Evolutionary conservation across 1,140 invertebrate genomes (phyloP).

Genomic region (Dufourea novaeangliae): DNA sequence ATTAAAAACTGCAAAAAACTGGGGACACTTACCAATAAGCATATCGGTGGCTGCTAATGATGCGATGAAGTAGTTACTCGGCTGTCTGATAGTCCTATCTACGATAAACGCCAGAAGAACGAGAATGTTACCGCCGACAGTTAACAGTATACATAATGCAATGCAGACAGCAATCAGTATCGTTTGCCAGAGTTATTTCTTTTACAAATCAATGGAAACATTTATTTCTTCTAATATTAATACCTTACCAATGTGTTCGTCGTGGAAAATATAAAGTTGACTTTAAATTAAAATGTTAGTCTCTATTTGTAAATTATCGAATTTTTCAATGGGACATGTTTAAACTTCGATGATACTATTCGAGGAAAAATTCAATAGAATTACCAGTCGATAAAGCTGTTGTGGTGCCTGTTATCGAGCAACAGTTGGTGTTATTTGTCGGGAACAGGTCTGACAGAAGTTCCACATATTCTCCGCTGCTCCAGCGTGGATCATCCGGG

Average conservation of each 20-base stretch:
- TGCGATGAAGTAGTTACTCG: slow-evolving; percentile 99
- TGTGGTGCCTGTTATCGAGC: slow-evolving; percentile 67
- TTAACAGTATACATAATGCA: slow-evolving; percentile 94
- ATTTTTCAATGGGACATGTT: background rate
- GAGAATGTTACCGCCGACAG: slow-evolving; percentile 97
- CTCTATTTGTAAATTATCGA: background rate
- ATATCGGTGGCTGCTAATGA: slow-evolving; percentile 99
- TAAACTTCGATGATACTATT: background rate
- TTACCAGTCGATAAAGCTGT: slow-evolving; percentile 72
- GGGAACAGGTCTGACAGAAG: slow-evolving; percentile 74
- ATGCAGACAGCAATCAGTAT: slow-evolving; percentile 95
- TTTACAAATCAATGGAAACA: background rate
- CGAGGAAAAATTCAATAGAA: slow-evolving; percentile 39
- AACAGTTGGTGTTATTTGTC: slow-evolving; percentile 74
- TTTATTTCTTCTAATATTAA: background rate
- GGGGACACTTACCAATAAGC: slow-evolving; percentile 91
- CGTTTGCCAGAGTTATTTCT: slow-evolving; percentile 90
- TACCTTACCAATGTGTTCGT: no score
- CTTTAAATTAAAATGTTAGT: background rate
- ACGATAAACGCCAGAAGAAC: slow-evolving; percentile 98
- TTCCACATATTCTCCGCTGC: slow-evolving; percentile 75
- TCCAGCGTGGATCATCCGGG: slow-evolving; percentile 74
- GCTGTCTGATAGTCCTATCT: slow-evolving; percentile 97
- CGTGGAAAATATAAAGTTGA: background rate
- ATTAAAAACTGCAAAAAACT: background rate